Conservation (phyloP, 2,888 invertebrate species). For the Autographa gamma region DNA sequence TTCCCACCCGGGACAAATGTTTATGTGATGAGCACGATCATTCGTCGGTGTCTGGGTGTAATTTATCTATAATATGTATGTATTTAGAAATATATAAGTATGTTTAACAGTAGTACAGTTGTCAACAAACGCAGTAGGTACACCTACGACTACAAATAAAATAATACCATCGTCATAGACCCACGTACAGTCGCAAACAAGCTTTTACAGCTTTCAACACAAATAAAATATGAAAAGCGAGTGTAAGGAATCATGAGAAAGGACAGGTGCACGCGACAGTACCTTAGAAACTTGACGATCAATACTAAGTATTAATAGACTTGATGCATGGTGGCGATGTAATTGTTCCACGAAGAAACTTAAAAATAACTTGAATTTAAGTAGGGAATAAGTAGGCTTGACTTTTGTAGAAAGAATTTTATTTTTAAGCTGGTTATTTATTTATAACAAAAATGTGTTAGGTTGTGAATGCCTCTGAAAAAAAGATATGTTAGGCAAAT, state of each 20-base stretch:
- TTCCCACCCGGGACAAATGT: too few relatives aligned
- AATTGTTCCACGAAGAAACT: neutral
- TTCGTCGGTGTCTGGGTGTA: too few relatives aligned
- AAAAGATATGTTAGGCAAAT: too few relatives aligned
- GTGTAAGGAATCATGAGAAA: constrained; percentile 35
- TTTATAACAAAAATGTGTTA: neutral
- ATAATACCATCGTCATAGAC: neutral
- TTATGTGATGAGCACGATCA: too few relatives aligned
- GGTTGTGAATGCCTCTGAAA: too few relatives aligned
- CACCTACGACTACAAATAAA: too few relatives aligned
- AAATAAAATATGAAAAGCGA: constrained; percentile 39
- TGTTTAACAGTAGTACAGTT: too few relatives aligned
- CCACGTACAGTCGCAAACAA: neutral
- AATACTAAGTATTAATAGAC: constrained; percentile 42
- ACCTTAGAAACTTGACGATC: constrained; percentile 30
- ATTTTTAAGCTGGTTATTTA: too few relatives aligned
- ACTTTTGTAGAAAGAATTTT: neutral
- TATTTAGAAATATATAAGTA: too few relatives aligned
- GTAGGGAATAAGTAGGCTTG: neutral
- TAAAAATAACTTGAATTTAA: neutral
- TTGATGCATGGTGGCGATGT: constrained; percentile 20
- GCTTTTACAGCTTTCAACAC: neutral
- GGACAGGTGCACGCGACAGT: constrained; percentile 33
- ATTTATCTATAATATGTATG: too few relatives aligned
- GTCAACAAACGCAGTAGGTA: too few relatives aligned